A percentile compares a stretch with the other conserved stretches of the same genome.
These are phyloP conservation scores for Thaumatotibia leucotreta DNA, from an alignment of 1,140 invertebrate species.

Conservation along the genomic window DNA sequence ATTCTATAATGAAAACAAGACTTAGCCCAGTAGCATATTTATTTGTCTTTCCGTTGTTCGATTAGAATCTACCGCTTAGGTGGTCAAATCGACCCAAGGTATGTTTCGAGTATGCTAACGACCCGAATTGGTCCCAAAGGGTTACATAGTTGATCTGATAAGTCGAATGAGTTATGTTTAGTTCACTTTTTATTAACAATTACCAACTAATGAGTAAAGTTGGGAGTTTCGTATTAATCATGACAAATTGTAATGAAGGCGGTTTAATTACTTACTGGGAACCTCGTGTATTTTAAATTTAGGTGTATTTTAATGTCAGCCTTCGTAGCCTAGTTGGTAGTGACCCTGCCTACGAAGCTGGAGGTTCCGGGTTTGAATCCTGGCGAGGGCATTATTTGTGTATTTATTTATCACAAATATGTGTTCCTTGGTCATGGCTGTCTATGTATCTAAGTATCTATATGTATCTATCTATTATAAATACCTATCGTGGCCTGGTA, in stretches of 20 bases:
- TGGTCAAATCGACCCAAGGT: slow-evolving; percentile 4
- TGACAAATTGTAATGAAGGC: slow-evolving; percentile 10
- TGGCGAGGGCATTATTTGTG: no score
- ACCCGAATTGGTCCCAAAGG: slow-evolving; percentile 37
- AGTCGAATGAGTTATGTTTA: slow-evolving; percentile 26
- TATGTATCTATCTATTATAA: no score
- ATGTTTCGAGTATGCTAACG: slow-evolving; percentile 22
- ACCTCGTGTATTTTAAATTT: neutral
- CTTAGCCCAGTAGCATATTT: slow-evolving; percentile 5
- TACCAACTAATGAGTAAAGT: slow-evolving; percentile 20
- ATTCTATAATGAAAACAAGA: neutral
- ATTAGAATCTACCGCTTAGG: neutral
- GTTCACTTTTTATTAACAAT: slow-evolving; percentile 29
- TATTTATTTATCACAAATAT: no score
- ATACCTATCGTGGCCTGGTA: no score
- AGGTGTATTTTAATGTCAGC: no score
- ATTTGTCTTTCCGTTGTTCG: slow-evolving; percentile 6
- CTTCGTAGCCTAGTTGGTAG: no score
- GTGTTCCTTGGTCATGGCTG: no score
- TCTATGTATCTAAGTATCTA: no score
- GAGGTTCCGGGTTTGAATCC: no score
- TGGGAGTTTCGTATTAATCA: slow-evolving; percentile 9
- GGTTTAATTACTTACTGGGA: neutral
- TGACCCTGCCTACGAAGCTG: no score
- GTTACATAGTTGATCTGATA: slow-evolving; percentile 32